Evolutionary conservation across 1,140 invertebrate species (phyloP), one percentile per base, ranked within the genome.

Genomic region (Thaumatotibia leucotreta): DNA sequence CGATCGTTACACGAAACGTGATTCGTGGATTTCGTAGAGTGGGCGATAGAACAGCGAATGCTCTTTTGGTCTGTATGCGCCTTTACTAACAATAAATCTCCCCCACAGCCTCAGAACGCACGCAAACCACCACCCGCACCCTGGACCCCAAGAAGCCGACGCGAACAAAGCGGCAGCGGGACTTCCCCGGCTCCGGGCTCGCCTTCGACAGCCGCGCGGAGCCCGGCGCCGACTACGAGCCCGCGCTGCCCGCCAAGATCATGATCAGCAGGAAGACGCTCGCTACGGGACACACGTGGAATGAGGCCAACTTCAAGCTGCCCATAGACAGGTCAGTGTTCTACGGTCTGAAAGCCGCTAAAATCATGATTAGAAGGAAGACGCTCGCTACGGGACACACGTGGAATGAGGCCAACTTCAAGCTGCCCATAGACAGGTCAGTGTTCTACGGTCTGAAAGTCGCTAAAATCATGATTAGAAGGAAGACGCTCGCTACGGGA

Each of bases 241-340:
- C 83, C 0, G 68, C 85, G 0, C 79, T 69, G 11, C 86, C 89
- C 0, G 83, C 86, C 6, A 90, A 89, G 69, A 91, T 91, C 63
- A 88, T 87, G 77, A 91, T 92, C 67, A 87, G 83, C 54, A 75
- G 86, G 33, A 91, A 91, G 61, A 92, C 91, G 0, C 70, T 92
- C 0, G 82, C 86, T 0, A 91, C 88, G 0, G 86, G 88, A 39
- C 83, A 86, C 49, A 84, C 88, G 0, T 92, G 91, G 91, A 90
- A 84, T 39, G 88, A 92, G 49, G 78, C 80, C 6, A 91, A 91
- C 66, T 91, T 84, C 65, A 90, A 86, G 64, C 91, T 88, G 0
- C 88, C 91, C 9, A 84, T 92, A 62, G 91, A 92, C 64, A 83
- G 88, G 83, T 88, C 61, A 33, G 2, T 1, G 1, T 11, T 4